phyloP scores from a whole-genome alignment of 2,888 invertebrate genomes.

The Phyllotreta striolata region DNA sequence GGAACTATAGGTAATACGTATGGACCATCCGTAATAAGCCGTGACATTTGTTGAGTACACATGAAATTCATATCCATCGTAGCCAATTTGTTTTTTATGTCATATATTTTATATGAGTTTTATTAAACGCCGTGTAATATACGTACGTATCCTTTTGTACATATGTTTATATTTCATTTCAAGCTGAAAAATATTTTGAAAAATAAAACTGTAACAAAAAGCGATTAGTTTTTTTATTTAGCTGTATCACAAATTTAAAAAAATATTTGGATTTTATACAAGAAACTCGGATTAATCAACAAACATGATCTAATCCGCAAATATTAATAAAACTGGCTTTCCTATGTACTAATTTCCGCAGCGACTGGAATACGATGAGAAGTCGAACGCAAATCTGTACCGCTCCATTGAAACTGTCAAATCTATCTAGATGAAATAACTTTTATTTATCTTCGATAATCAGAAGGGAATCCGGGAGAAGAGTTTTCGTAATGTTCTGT shows the following conservation, averaged over 20 bases:
- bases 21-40: not conserved
- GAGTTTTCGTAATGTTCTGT: slow-evolving; percentile 43
- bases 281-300: too few relatives aligned
- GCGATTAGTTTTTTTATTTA: not conserved
- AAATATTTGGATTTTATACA: not conserved
- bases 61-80: slow-evolving; percentile 13
- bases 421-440: slow-evolving; percentile 30
- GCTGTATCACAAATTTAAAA: not conserved
- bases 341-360: too few relatives aligned
- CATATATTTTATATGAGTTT: slow-evolving; percentile 32
- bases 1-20: not conserved
- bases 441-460: slow-evolving; percentile 39
- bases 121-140: slow-evolving; percentile 32
- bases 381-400: slow-evolving; percentile 16
- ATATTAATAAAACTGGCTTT: slow-evolving; percentile 16
- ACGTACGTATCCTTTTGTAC: slow-evolving; percentile 34
- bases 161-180: slow-evolving; percentile 31
- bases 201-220: slow-evolving; percentile 30
- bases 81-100: slow-evolving; percentile 33
- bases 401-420: slow-evolving; percentile 31
- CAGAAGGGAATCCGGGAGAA: slow-evolving; percentile 27
- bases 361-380: slow-evolving; percentile 3
- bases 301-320: too few relatives aligned
- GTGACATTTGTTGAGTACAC: slow-evolving; percentile 4
- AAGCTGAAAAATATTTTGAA: slow-evolving; percentile 39